Evolutionary conservation across 2,888 invertebrate genomes (phyloP).

Genomic region (Boloria euphrosyne): DNA sequence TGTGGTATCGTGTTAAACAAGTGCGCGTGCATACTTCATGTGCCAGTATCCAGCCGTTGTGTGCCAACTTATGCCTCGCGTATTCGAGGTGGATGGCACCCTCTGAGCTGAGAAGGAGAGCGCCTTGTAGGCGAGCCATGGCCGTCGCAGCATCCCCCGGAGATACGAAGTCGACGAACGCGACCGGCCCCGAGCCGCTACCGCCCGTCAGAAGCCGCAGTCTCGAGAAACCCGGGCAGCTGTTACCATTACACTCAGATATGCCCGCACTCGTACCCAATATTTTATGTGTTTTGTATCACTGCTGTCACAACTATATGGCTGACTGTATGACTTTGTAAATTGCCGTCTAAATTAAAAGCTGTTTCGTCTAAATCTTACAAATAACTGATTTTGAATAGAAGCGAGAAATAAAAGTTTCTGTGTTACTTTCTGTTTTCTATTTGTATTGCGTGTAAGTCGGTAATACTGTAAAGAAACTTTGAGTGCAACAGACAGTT

Average conservation of each 20-base stretch:
- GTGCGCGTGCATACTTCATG: slow-evolving; percentile 81
- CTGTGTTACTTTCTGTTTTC: slow-evolving; percentile 3
- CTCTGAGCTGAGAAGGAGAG: slow-evolving; percentile 96
- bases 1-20: slow-evolving; percentile 39
- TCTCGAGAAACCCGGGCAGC: slow-evolving; percentile 99
- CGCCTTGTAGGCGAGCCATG: slow-evolving; percentile 96
- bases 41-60: slow-evolving; percentile 83
- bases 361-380: slow-evolving; percentile 28
- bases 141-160: slow-evolving; percentile 95
- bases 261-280: slow-evolving; percentile 68
- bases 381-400: slow-evolving; percentile 19
- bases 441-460: slow-evolving; percentile 19
- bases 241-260: slow-evolving; percentile 84
- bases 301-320: slow-evolving; percentile 9
- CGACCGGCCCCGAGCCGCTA: slow-evolving; percentile 90
- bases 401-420: slow-evolving; percentile 25
- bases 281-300: slow-evolving; percentile 36
- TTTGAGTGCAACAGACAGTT: slow-evolving; percentile 38
- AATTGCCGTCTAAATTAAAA: slow-evolving; percentile 16
- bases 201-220: slow-evolving; percentile 95
- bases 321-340: slow-evolving; percentile 3
- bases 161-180: slow-evolving; percentile 98
- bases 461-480: slow-evolving; percentile 21
- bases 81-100: slow-evolving; percentile 99
- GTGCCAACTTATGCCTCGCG: slow-evolving; percentile 99